phyloP scores from a whole-genome alignment of 2,888 invertebrate species.

The Doris montereyensis region DNA sequence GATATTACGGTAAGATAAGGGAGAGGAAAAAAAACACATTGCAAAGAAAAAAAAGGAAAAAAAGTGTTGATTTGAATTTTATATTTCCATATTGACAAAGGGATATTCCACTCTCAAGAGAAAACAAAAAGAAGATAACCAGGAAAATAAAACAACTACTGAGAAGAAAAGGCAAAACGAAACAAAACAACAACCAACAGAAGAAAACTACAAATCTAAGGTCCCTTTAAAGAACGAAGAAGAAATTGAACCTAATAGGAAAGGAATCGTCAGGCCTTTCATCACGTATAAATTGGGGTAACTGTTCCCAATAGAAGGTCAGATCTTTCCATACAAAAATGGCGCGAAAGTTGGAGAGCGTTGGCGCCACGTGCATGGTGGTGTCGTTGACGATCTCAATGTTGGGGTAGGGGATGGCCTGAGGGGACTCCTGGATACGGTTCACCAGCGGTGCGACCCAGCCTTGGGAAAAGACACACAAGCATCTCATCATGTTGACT shows the following conservation, averaged over 20 bases:
- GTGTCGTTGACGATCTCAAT: constrained; percentile 36
- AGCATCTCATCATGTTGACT: background rate
- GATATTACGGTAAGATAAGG: no score
- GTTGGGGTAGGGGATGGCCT: constrained; percentile 37
- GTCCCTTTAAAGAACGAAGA: no score
- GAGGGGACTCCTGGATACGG: constrained; percentile 23
- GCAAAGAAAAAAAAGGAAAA: no score
- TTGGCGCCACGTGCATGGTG: constrained; percentile 3
- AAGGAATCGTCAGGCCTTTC: background rate
- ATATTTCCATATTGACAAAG: no score
- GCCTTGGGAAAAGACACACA: background rate
- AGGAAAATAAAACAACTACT: no score
- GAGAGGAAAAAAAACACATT: no score
- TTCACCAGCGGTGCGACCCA: constrained; percentile 40
- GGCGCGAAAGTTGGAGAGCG: constrained; percentile 10
- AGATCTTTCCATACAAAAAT: constrained; percentile 37
- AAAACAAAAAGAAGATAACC: no score
- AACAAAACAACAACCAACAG: no score
- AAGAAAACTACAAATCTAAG: no score
- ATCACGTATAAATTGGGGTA: background rate
- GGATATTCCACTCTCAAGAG: no score
- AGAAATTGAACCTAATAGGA: constrained; percentile 38
- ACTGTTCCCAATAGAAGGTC: constrained; percentile 19
- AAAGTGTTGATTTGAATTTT: no score
- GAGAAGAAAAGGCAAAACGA: no score